Base-by-base conservation (phyloP, 2,797 vertebrate genomes). In the Brachyalestes nurse region DNA sequence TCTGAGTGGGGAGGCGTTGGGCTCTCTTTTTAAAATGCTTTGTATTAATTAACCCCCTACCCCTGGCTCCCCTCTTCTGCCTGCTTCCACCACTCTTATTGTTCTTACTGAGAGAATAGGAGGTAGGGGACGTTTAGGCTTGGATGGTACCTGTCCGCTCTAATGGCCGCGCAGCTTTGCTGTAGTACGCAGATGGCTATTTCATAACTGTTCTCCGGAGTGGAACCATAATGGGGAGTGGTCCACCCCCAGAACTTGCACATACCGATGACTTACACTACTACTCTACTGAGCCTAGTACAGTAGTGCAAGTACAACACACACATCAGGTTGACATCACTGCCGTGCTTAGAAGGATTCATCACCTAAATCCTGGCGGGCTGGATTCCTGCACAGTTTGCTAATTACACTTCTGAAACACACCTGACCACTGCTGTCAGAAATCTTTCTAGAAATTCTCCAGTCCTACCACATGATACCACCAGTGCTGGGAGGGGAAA, bases 21-120 rank as follows among this genome's bases (percentile, higher is more conserved):
- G 85, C 85, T 87, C 78, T 73, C 86, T 89, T 87, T 88, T 88
- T 87, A 88, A 89, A 91, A 88, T 89, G 88, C 86, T 86, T 85
- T 89, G 84, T 88, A 86, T 89, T 89, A 90, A 90, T 91, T 89
- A 90, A 83, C 84, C 85, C 83, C 55, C 84, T 73, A 81, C 82
- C 77, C 65, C 75, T 14, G 28, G 66, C 72, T 81, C 78, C 78
- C 79, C 80, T 75, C 28, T 82, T 87, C 75, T 71, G 78, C 72
- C 74, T 82, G 77, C 75, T 77, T 71, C 75, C 79, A 75, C 73
- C 67, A 80, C 72, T 69, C 14, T 69, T 82, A 84, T 72, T 82
- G 71, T 84, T 62, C 72, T 76, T 71, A 69, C 49, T 75, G 25
- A 38, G 69, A n/a, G 57, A 62, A 69, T 19, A 34, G 77, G 62